phyloP scores from a whole-genome alignment of 2,888 invertebrate species.

The Conus canariensis region DNA sequence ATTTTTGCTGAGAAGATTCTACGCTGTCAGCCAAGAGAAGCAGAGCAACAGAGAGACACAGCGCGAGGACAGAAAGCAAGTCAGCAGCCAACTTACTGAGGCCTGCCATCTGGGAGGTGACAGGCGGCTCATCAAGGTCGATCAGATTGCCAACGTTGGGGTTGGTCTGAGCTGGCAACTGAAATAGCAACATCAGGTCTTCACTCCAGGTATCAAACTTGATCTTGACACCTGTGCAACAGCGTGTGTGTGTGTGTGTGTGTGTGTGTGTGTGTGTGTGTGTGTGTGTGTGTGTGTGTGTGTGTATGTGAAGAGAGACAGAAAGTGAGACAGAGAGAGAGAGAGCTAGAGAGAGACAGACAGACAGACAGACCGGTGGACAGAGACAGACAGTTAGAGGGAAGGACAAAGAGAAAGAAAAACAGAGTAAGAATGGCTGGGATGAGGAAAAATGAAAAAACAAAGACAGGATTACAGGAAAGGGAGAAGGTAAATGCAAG shows the following conservation, averaged over 20 bases:
- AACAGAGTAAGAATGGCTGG: no score
- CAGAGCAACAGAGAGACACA: no score
- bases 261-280: constrained; percentile 33
- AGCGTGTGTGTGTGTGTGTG: constrained; percentile 13
- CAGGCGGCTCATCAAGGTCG: constrained; percentile 62
- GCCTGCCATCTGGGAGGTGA: constrained; percentile 65
- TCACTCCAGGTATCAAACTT: background rate
- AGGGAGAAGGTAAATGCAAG: no score
- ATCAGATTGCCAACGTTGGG: constrained; percentile 69
- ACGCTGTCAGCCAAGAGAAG: no score
- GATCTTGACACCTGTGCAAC: background rate
- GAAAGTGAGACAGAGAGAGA: no score
- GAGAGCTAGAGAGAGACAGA: no score
- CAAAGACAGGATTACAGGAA: no score
- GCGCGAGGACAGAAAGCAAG: background rate
- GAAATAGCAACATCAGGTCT: constrained; percentile 4
- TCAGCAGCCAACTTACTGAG: constrained; percentile 65
- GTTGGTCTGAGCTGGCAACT: constrained; percentile 54
- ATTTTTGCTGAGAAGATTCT: no score
- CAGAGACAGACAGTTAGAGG: no score
- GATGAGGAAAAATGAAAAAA: no score
- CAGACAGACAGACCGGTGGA: no score
- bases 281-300: constrained; percentile 10
- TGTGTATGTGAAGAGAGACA: background rate
- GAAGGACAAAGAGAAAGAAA: no score